A percentile compares a stretch with the other conserved stretches of the same genome.
These are phyloP conservation scores for Meteorus cinctellus DNA, from an alignment of 2,888 invertebrate species.

Conservation along the genomic window DNA sequence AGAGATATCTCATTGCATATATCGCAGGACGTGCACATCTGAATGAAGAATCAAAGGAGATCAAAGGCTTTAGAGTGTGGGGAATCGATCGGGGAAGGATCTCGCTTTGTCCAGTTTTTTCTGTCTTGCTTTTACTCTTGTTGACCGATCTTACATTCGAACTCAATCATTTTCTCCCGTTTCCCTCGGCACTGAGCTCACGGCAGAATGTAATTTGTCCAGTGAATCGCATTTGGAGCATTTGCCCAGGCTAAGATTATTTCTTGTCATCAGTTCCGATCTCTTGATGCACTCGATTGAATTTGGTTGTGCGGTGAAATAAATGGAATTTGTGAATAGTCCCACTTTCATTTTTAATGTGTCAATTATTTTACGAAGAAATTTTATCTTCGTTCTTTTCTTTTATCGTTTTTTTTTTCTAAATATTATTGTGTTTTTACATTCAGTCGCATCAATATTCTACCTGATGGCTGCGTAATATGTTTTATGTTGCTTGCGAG, in stretches of 20 bases:
- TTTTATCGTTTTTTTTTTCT: not conserved
- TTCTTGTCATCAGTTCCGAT: not conserved
- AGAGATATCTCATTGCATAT: slow-evolving; percentile 51
- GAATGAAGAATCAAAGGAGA: slow-evolving; percentile 63
- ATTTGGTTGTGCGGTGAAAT: not conserved
- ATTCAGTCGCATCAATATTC: not conserved
- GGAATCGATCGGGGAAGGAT: slow-evolving; percentile 34
- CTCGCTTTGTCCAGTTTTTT: not conserved
- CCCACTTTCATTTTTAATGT: not conserved
- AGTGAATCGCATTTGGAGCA: not conserved
- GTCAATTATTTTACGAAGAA: not conserved
- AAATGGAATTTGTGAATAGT: not conserved
- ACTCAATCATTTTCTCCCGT: not conserved
- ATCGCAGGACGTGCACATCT: slow-evolving; percentile 55
- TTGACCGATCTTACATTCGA: not conserved
- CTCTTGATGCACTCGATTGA: slow-evolving; percentile 8
- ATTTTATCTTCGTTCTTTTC: not conserved
- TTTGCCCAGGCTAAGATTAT: not conserved
- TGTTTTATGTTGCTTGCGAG: not conserved
- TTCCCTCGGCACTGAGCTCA: not conserved
- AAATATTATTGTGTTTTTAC: not conserved
- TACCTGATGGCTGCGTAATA: not conserved
- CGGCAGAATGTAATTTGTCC: not conserved
- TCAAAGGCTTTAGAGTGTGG: slow-evolving; percentile 49
- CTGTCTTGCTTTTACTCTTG: not conserved